These are phyloP conservation scores for Plectrocnemia conspersa DNA, from an alignment of 1,140 invertebrate species.

Conservation along the genomic window DNA sequence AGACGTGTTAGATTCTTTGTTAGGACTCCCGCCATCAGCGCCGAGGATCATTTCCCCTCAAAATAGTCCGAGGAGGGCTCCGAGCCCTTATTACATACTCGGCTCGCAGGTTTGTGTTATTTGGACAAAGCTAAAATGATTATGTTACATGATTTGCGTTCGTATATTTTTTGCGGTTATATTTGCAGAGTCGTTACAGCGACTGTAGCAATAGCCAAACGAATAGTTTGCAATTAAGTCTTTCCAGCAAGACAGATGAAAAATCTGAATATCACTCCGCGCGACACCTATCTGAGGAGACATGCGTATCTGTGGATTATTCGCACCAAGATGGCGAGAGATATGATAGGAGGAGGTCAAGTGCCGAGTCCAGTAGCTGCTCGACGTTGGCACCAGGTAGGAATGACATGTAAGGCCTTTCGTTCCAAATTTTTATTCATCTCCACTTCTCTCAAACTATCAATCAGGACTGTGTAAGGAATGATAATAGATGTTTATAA, in stretches of 20 bases:
- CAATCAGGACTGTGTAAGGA: too few species aligned
- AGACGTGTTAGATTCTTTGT: constrained; percentile 86
- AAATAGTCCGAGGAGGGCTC: constrained; percentile 59
- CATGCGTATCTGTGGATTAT: constrained; percentile 17
- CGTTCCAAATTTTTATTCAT: constrained; percentile 52
- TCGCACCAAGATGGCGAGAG: constrained; percentile 33
- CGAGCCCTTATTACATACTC: constrained; percentile 58
- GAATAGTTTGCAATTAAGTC: constrained; percentile 40
- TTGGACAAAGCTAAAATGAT: background rate
- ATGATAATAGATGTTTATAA: too few species aligned
- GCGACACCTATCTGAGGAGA: constrained; percentile 14
- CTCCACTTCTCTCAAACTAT: too few species aligned
- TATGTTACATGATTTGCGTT: background rate
- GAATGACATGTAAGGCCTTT: constrained; percentile 52
- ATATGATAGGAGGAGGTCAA: constrained; percentile 38
- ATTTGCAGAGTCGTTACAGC: constrained; percentile 47
- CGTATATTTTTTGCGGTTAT: background rate
- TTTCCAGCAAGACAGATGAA: constrained; percentile 28
- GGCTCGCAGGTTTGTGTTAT: constrained; percentile 61
- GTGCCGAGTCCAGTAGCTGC: constrained; percentile 42
- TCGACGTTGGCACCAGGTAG: constrained; percentile 48
- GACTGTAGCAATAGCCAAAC: constrained; percentile 48
- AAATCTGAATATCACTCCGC: constrained; percentile 15
- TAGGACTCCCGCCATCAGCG: constrained; percentile 73
- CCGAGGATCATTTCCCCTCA: constrained; percentile 58